Conservation (phyloP, 2,888 invertebrate species). For the Encarsia formosa region DNA sequence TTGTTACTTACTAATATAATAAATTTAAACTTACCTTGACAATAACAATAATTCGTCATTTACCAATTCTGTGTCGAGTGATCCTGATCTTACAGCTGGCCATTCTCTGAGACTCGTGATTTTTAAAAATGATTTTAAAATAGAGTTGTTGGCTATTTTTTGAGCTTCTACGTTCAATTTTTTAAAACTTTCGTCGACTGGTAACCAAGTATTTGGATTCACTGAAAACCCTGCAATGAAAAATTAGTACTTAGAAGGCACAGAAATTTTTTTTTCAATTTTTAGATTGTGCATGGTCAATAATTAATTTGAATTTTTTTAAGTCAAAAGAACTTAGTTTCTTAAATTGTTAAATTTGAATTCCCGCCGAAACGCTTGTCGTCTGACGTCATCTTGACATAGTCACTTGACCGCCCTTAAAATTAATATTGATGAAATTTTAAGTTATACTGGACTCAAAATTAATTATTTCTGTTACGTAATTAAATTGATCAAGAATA, state of each 20-base stretch:
- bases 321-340: no score
- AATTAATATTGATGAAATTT: no score
- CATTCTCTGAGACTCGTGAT: conserved; percentile 57
- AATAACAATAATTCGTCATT: conserved; percentile 44
- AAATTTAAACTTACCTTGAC: conserved; percentile 22
- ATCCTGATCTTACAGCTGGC: conserved; percentile 55
- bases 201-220: conserved; percentile 63
- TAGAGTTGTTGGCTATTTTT: conserved; percentile 52
- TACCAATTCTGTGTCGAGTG: conserved; percentile 56
- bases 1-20: no score
- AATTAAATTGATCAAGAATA: no score
- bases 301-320: no score
- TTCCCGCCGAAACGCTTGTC: no score
- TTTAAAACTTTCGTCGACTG: conserved; percentile 61
- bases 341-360: no score
- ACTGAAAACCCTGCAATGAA: conserved; percentile 58
- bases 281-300: no score
- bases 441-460: no score
- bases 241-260: conserved; percentile 1
- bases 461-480: no score
- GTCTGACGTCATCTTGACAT: no score
- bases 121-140: conserved; percentile 61
- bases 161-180: conserved; percentile 60
- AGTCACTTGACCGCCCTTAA: no score
- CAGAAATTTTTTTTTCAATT: neutral